phyloP scores from a whole-genome alignment of 2,888 invertebrate species.

The Rapana venosa region DNA sequence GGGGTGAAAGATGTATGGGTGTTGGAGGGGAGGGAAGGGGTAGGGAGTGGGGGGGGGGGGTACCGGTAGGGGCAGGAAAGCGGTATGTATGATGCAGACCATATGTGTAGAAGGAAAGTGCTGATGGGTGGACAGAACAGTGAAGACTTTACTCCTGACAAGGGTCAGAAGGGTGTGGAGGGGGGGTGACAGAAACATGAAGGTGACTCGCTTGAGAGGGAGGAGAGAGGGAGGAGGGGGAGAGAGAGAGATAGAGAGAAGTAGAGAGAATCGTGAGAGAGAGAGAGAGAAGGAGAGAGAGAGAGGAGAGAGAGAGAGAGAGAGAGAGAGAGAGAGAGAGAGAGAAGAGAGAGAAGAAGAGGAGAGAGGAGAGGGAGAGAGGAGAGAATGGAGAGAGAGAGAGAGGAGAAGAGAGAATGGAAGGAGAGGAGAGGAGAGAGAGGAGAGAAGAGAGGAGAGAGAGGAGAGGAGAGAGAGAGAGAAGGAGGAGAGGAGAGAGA shows the following conservation, averaged over 20 bases:
- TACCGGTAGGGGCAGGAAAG: too few species aligned
- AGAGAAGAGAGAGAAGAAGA: background rate
- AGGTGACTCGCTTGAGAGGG: too few species aligned
- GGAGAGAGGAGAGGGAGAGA: background rate
- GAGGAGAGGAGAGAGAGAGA: background rate
- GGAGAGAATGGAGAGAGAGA: conserved; percentile 33
- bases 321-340: background rate
- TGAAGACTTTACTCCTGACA: too few species aligned
- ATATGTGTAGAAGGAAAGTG: too few species aligned
- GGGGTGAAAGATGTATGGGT: too few species aligned
- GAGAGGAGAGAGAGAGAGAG: background rate
- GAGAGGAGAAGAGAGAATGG: conserved; percentile 33
- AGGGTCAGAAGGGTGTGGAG: too few species aligned
- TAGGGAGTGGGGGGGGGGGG: too few species aligned
- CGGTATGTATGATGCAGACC: too few species aligned
- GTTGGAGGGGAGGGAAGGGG: too few species aligned
- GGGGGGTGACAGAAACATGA: too few species aligned
- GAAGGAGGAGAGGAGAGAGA: background rate
- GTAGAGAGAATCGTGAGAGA: background rate
- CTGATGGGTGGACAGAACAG: too few species aligned
- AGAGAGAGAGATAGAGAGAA: background rate
- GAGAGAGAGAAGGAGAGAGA: too few species aligned
- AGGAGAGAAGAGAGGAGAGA: background rate
- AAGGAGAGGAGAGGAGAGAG: background rate
- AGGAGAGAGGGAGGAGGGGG: background rate